A percentile compares a stretch with the other conserved stretches of the same genome.
These are phyloP conservation scores for Apodemus sylvaticus DNA, from an alignment of 2,113 vertebrate species.

Conservation along the genomic window DNA sequence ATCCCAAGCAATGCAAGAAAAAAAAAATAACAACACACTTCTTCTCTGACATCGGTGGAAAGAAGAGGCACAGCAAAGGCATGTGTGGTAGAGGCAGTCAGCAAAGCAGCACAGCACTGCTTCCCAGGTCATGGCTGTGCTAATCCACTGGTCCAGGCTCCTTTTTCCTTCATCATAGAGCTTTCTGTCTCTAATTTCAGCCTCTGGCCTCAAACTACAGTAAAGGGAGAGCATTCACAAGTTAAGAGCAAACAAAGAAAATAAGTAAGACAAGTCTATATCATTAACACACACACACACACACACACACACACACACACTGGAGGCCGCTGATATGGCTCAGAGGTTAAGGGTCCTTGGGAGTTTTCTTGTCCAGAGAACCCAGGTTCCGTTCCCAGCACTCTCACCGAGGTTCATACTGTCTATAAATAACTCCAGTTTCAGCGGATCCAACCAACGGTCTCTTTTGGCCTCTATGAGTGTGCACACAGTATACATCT, in stretches of 20 bases:
- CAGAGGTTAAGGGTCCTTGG: neutral
- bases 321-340: neutral
- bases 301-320: neutral
- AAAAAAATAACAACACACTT: neutral
- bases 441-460: neutral
- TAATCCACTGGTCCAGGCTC: neutral
- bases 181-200: neutral
- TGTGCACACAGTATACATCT: neutral
- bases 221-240: slow-evolving; percentile 25
- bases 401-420: neutral
- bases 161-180: neutral
- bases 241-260: slow-evolving; percentile 44
- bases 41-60: no score
- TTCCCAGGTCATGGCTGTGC: neutral
- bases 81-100: neutral
- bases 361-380: neutral
- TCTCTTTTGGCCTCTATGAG: neutral
- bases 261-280: neutral
- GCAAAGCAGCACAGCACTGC: neutral
- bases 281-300: neutral
- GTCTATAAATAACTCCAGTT: neutral
- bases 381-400: neutral
- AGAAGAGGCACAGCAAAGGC: neutral
- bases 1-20: neutral
- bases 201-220: neutral